Base-by-base conservation (phyloP, 1,140 invertebrate species). In the Homalodisca vitripennis region DNA sequence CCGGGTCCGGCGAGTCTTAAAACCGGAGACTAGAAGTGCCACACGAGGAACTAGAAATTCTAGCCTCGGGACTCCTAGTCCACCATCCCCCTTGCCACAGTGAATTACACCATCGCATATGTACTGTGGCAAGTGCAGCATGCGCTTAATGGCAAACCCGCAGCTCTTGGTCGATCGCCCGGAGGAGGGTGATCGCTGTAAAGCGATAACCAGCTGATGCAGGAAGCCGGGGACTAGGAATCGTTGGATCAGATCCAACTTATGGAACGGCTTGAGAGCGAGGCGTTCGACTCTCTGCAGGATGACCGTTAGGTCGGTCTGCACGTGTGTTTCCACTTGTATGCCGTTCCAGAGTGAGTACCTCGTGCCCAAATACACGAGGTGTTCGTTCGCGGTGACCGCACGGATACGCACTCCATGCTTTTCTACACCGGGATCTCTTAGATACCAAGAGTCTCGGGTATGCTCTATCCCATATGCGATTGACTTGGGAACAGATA, bases 311-410 rank as follows among this genome's bases (percentile, higher is more conserved):
- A 51, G 32, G n/a, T 26, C 26, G 10, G 17, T 29, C 14, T 62
- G 24, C 0, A 65, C 24, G 29, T 20, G 30, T 2, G 60, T 41
- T 51, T 3, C 2, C 3, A 20, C 46, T 62, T 47, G 41, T 17
- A 22, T 62, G 66, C 24, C n/a, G 14, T 3, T 13, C 57, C 12
- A 55, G 13, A 17, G 71, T n/a, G 24, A 41, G 34, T 32, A 66
- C 6, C 64, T 41, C 64, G 24, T 13, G 24, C 73, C 76, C 0
- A 76, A 70, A 32, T 75, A 76, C 3, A n/a, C 47, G 14, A 76
- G 48, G 12, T 20, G 3, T 14, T 32, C 17, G 22, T 13, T 13
- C 41, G 27, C 26, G 12, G 62, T 24, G 17, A 20, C 51, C 51
- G 51, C 51, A 24, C 51, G 67, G 26, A 74, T 29, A 1, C 1